Base-by-base conservation (phyloP, 2,113 vertebrate species). In the Mirounga angustirostris region DNA sequence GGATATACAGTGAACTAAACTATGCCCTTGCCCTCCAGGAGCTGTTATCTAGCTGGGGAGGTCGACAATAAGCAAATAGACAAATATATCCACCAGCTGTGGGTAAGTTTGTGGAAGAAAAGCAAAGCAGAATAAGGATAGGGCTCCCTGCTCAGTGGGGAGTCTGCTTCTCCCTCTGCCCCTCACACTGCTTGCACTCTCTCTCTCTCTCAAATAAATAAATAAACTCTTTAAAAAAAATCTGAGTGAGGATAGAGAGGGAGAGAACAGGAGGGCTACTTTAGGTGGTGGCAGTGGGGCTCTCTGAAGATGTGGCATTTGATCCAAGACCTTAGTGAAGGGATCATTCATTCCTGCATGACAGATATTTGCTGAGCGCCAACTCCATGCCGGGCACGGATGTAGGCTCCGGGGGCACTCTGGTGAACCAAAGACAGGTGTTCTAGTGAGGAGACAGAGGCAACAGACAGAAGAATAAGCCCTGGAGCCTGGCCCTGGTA, bases 191-290 rank as follows among this genome's bases (percentile, higher is more conserved):
- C 30, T 65, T 28, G 13, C 30, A 28, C 61, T 65, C 4, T 0
- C 11, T 28, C 26, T 28, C 26, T 63, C 61, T 63, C 61, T 30
- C 61, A 65, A 65, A 65, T 65, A 65, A 65, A 65, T 65, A 65
- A 65, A 54, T 54, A 54, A 65, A 65, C 14, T 30, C 12, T 65
- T 65, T 5, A 28, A 30, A 63, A 63, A 12, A 50, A 8, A 88
- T 40, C 9, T 36, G 15, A 79, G 67, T 30, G 36, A 11, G 56
- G 12, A 11, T 1, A 76, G 11, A 73, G 52, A n/a, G 52, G 12
- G 56, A 30, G 0, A 19, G 78, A 46, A 46, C 2, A 0, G 5
- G 22, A 9, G 30, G 0, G 21, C 28, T 50, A 18, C 7, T 54
- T 52, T 16, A 80, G 21, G 16, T 9, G 26, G 56, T 11, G 5